Base-by-base conservation (phyloP, 35 echinoderm and acorn worm species). In the Eucidaris tribuloides region DNA sequence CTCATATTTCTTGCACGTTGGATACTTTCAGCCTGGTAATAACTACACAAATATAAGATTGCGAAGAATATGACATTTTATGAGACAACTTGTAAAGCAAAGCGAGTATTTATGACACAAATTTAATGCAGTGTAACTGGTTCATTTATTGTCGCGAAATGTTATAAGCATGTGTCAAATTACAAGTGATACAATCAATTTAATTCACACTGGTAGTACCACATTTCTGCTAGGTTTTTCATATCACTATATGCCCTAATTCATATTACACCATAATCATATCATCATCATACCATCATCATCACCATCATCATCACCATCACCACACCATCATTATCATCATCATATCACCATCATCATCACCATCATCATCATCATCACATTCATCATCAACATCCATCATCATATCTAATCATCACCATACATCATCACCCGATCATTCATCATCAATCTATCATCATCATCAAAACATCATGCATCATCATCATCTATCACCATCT, bases 1-100 rank as follows among this genome's bases (percentile, higher is more conserved):
- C 71, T 99, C 96, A 76, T 99, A 87, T 30, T 9, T 44, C 7
- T 33, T 93, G 79, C 18, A 99, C 96, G 43, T 99, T 99, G 84
- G n/a, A 84, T 93, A 45, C 90, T 99, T 77, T 92, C 96, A 6
- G 78, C 59, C 48, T 99, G 90, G 79, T 85, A 94, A 45, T 90
- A 94, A 45, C 92, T 94, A 42, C 19, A 54, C 80, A 19, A 35
- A 35, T 28, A 76, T n/a, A n/a, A n/a, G n/a, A n/a, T n/a, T n/a
- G n/a, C n/a, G n/a, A n/a, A n/a, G n/a, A n/a, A n/a, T n/a, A n/a
- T n/a, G n/a, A n/a, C n/a, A n/a, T n/a, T n/a, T n/a, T n/a, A n/a
- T n/a, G n/a, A n/a, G n/a, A n/a, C n/a, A n/a, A n/a, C n/a, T n/a
- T n/a, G n/a, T n/a, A n/a, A n/a, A n/a, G n/a, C n/a, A n/a, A n/a